A percentile compares a stretch with the other conserved stretches of the same genome.
Evolutionary conservation across 2,888 invertebrate species (phyloP).

Genomic region (Apamea crenata): DNA sequence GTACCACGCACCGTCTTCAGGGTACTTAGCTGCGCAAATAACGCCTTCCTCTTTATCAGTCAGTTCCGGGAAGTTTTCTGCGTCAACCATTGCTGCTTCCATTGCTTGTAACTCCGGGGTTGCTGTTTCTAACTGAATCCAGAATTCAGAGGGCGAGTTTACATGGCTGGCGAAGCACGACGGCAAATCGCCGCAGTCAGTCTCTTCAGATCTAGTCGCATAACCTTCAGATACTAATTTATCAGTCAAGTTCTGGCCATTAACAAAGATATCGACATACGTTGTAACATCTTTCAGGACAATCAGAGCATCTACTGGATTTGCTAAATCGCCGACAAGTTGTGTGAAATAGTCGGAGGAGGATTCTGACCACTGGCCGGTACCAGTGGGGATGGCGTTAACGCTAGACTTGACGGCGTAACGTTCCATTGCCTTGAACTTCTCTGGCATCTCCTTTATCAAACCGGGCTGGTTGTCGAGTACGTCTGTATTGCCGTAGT

Average conservation of each 20-base stretch:
- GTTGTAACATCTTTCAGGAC: constrained; percentile 91
- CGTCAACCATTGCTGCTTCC: constrained; percentile 89
- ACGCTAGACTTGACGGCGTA: constrained; percentile 92
- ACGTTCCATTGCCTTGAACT: constrained; percentile 89
- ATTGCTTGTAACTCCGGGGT: constrained; percentile 90
- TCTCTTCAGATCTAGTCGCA: constrained; percentile 89
- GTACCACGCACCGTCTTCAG: constrained; percentile 92
- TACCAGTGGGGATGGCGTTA: constrained; percentile 92
- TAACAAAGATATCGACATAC: constrained; percentile 92
- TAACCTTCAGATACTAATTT: constrained; percentile 90
- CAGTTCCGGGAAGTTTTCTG: constrained; percentile 89
- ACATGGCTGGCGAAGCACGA: constrained; percentile 94
- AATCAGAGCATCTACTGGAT: constrained; percentile 87
- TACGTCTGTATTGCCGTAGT: constrained; percentile 95
- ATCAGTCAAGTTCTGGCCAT: constrained; percentile 91
- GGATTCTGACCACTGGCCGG: constrained; percentile 92
- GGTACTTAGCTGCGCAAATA: constrained; percentile 92
- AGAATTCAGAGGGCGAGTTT: constrained; percentile 94
- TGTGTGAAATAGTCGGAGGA: constrained; percentile 90
- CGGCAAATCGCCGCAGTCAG: constrained; percentile 87
- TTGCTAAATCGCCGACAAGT: constrained; percentile 87
- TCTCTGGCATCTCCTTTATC: constrained; percentile 91
- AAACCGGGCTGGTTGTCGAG: constrained; percentile 91
- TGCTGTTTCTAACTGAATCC: constrained; percentile 93
- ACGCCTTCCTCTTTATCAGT: constrained; percentile 86